Evolutionary conservation across 2,888 invertebrate genomes (phyloP).

Genomic region (Melanchra persicariae): DNA sequence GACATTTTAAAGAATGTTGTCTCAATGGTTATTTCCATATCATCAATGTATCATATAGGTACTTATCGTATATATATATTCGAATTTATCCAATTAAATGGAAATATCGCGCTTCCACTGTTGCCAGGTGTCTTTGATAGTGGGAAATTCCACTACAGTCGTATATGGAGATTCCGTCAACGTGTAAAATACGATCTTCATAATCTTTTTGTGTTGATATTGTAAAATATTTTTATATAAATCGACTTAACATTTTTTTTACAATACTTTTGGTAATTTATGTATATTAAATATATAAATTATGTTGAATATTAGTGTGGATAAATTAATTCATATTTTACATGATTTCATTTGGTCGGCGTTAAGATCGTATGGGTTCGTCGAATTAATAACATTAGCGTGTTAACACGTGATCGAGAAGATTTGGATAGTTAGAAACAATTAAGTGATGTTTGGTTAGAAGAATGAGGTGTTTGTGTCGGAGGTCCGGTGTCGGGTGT

Average conservation of each 20-base stretch:
- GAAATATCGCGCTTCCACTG: constrained; percentile 74
- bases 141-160: constrained; percentile 79
- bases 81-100: constrained; percentile 75
- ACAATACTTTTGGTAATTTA: constrained; percentile 30
- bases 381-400: constrained; percentile 67
- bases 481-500: constrained; percentile 83
- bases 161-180: constrained; percentile 62
- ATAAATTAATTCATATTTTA: constrained; percentile 16
- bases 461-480: constrained; percentile 80
- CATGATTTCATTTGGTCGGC: constrained; percentile 8
- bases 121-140: constrained; percentile 76
- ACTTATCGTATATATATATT: constrained; percentile 73
- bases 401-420: constrained; percentile 69
- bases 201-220: constrained; percentile 48
- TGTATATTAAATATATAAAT: constrained; percentile 35
- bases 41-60: constrained; percentile 65
- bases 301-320: constrained; percentile 21
- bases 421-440: constrained; percentile 72
- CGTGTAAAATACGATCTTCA: constrained; percentile 54
- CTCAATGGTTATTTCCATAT: constrained; percentile 67
- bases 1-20: constrained; percentile 62
- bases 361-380: constrained; percentile 13
- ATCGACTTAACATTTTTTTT: constrained; percentile 7
- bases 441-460: constrained; percentile 75
- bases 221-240: constrained; percentile 32